Evolutionary conservation across 2,888 invertebrate species (phyloP).

Genomic region (Cataglyphis livida): DNA sequence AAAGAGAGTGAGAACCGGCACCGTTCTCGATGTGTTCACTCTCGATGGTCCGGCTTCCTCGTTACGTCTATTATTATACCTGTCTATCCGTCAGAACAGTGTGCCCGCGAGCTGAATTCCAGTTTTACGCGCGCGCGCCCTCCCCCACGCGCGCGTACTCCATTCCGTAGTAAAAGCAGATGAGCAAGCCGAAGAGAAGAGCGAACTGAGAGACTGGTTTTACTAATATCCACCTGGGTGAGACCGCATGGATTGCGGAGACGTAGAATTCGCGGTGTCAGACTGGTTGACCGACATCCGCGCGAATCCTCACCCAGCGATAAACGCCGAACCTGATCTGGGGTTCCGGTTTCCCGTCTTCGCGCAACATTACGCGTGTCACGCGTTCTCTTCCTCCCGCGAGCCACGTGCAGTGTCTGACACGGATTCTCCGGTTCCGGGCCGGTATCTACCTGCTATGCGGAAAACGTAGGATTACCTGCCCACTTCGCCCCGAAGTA

Average conservation of each 20-base stretch:
- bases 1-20: constrained; percentile 36
- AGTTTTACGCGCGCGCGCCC: constrained; percentile 77
- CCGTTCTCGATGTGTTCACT: constrained; percentile 56
- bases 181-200: constrained; percentile 68
- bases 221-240: constrained; percentile 71
- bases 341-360: constrained; percentile 45
- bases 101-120: constrained; percentile 77
- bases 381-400: constrained; percentile 33
- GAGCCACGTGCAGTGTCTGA: constrained; percentile 15
- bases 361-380: constrained; percentile 39
- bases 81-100: constrained; percentile 76
- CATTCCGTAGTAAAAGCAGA: constrained; percentile 69
- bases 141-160: constrained; percentile 60
- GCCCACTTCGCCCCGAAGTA: not conserved
- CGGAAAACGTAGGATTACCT: constrained; percentile 59
- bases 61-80: constrained; percentile 83
- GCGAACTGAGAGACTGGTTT: constrained; percentile 71
- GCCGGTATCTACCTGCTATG: constrained; percentile 50
- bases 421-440: constrained; percentile 61
- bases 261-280: constrained; percentile 74
- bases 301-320: constrained; percentile 64
- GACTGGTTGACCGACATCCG: constrained; percentile 73
- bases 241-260: constrained; percentile 52
- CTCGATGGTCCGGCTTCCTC: constrained; percentile 76
- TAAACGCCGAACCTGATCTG: constrained; percentile 71